Evolutionary conservation across 1,140 invertebrate genomes (phyloP).

Genomic region (Pseudomyrmex flavicornis): DNA sequence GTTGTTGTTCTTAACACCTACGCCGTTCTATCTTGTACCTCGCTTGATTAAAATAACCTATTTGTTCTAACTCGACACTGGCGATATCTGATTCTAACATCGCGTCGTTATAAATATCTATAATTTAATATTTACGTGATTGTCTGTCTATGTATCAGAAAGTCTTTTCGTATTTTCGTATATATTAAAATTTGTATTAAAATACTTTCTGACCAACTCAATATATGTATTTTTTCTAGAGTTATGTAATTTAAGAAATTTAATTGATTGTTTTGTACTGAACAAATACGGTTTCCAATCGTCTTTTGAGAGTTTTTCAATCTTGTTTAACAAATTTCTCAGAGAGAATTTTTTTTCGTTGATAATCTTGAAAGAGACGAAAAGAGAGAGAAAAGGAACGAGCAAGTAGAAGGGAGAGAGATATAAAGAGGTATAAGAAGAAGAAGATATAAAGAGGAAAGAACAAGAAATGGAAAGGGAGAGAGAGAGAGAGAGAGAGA

Average conservation of each 20-base stretch:
- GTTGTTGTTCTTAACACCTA: constrained; percentile 69
- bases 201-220: too few species aligned
- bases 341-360: constrained; percentile 10
- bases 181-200: too few species aligned
- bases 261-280: too few species aligned
- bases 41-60: constrained; percentile 31
- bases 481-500: constrained; percentile 3
- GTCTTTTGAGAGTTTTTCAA: neutral
- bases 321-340: constrained; percentile 21
- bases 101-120: neutral
- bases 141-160: too few species aligned
- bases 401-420: constrained; percentile 6
- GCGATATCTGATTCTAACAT: neutral
- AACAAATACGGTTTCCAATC: neutral
- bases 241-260: too few species aligned
- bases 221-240: too few species aligned
- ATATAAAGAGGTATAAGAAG: neutral
- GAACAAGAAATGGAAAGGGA: neutral
- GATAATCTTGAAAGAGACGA: constrained; percentile 11
- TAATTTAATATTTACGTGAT: neutral
- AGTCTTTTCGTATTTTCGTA: too few species aligned
- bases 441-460: too few species aligned
- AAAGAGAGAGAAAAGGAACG: neutral
- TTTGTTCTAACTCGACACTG: constrained; percentile 36
- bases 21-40: neutral